A percentile compares a stretch with the other conserved stretches of the same genome.
phyloP scores from a whole-genome alignment of 2,113 vertebrate species.

The Danionella cerebrum region DNA sequence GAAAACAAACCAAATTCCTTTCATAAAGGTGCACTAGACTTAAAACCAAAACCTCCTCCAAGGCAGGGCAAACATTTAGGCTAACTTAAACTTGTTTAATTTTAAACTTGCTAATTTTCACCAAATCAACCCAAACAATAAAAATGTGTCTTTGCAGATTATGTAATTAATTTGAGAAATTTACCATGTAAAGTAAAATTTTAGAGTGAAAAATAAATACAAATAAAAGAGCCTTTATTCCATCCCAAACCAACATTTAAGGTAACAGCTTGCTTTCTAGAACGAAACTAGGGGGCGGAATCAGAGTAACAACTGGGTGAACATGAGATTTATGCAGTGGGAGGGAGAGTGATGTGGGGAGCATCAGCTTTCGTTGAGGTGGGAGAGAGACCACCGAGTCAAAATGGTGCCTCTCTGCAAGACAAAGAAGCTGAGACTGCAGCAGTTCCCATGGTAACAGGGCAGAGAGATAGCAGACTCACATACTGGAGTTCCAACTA shows the following conservation, averaged over 20 bases:
- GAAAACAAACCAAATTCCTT: too few relatives aligned
- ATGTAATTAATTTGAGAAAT: too few relatives aligned
- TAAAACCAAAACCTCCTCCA: too few relatives aligned
- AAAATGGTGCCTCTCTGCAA: slow-evolving; percentile 37
- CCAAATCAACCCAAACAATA: too few relatives aligned
- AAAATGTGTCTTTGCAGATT: too few relatives aligned
- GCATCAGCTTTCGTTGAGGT: slow-evolving; percentile 27
- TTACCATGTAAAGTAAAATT: too few relatives aligned
- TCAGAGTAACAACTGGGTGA: not conserved
- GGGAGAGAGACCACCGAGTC: slow-evolving; percentile 39
- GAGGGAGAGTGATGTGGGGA: slow-evolving; percentile 6
- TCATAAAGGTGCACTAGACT: too few relatives aligned
- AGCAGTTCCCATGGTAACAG: slow-evolving; percentile 73
- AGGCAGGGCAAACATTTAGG: too few relatives aligned
- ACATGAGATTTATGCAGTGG: slow-evolving; percentile 6
- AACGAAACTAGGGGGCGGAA: slow-evolving; percentile 2
- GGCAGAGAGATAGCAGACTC: slow-evolving; percentile 42
- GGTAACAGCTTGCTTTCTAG: not conserved
- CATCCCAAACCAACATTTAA: not conserved
- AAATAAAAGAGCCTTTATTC: too few relatives aligned
- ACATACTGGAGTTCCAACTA: not conserved
- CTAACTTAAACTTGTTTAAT: too few relatives aligned
- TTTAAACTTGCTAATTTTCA: too few relatives aligned
- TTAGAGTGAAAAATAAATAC: too few relatives aligned
- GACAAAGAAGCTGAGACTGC: slow-evolving; percentile 54